These are phyloP conservation scores for Drosophila antonietae DNA, from an alignment of 2,888 invertebrate genomes.

Conservation along the genomic window DNA sequence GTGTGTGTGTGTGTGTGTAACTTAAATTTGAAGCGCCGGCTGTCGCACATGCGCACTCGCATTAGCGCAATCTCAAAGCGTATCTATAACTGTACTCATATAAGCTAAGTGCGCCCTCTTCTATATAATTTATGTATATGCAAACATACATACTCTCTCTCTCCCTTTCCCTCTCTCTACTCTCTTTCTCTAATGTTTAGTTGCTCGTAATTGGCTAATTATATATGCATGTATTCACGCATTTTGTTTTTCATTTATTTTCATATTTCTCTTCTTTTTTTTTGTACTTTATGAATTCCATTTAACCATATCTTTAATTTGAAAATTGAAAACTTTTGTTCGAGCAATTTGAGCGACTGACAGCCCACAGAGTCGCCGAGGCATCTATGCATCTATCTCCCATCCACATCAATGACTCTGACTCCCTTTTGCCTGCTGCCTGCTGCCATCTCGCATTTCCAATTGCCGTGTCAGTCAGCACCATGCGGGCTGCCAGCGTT, in stretches of 20 bases:
- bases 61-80: conserved; percentile 27
- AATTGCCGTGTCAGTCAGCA: conserved; percentile 10
- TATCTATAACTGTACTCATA: conserved; percentile 45
- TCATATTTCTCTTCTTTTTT: background rate
- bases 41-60: conserved; percentile 55
- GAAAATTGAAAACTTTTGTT: conserved; percentile 71
- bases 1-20: conserved; percentile 16
- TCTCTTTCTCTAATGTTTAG: conserved; percentile 25
- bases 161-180: background rate
- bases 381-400: background rate
- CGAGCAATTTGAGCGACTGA: conserved; percentile 30
- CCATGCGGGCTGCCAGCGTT: conserved; percentile 56
- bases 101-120: conserved; percentile 26
- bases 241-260: conserved; percentile 11
- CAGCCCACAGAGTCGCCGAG: conserved; percentile 35
- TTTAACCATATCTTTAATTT: conserved; percentile 77
- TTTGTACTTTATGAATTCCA: conserved; percentile 64
- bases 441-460: conserved; percentile 3
- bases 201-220: conserved; percentile 73
- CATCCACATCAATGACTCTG: background rate
- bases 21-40: conserved; percentile 50
- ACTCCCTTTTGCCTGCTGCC: background rate
- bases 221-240: conserved; percentile 40
- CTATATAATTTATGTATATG: conserved; percentile 32
- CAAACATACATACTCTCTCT: background rate